phyloP scores from a whole-genome alignment of 2,113 vertebrate genomes.

The Speoplatyrhinus poulsoni region DNA sequence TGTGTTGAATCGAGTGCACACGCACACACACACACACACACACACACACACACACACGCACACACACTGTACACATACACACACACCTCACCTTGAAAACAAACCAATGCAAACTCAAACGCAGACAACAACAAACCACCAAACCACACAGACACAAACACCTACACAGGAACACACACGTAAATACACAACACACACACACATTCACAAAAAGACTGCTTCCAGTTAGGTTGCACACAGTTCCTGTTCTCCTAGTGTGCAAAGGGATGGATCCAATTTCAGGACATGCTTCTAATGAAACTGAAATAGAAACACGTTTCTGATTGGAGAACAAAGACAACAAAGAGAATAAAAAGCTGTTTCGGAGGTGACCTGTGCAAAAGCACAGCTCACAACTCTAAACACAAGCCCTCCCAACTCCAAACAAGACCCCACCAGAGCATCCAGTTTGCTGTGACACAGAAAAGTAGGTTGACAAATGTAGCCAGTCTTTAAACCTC shows the following conservation, averaged over 20 bases:
- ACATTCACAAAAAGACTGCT: conserved; percentile 57
- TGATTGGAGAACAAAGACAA: conserved; percentile 73
- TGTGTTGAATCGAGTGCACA: conserved; percentile 39
- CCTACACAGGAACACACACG: conserved; percentile 12
- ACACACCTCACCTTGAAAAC: neutral
- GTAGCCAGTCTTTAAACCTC: conserved; percentile 25
- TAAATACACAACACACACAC: conserved; percentile 27
- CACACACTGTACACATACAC: neutral
- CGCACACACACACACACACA: conserved; percentile 7
- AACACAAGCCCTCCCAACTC: conserved; percentile 52
- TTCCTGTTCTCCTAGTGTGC: conserved; percentile 57
- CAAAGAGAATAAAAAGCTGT: conserved; percentile 48
- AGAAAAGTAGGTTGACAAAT: conserved; percentile 44
- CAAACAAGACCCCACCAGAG: conserved; percentile 58
- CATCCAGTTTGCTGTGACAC: conserved; percentile 48
- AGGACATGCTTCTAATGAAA: conserved; percentile 77
- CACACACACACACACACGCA: conserved; percentile 10
- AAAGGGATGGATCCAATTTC: conserved; percentile 72
- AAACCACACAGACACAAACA: conserved; percentile 7
- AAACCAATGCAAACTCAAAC: neutral
- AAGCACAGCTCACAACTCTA: conserved; percentile 46
- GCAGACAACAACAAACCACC: neutral
- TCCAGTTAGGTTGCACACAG: conserved; percentile 69
- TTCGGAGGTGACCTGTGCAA: conserved; percentile 54
- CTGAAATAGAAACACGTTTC: conserved; percentile 73